Evolutionary conservation across 2,888 invertebrate genomes (phyloP), one percentile per base, ranked within the genome.

Genomic region (Tillus elongatus): DNA sequence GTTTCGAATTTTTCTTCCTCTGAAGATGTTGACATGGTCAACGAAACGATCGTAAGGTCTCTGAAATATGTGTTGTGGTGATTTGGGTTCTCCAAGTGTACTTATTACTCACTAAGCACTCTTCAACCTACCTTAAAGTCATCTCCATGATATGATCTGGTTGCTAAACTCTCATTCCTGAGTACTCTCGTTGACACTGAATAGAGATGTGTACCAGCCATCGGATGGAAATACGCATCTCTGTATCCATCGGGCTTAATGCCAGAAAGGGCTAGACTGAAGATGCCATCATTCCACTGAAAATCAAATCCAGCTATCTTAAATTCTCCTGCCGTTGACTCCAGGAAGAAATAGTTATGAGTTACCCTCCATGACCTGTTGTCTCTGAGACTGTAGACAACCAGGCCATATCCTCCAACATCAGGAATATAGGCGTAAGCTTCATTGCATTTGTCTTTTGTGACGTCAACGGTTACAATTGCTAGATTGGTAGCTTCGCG

Each of bases 251-350:
- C 71, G 0, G 52, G 19, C 1, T 64, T 59, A 0, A 63, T 55
- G 0, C 72, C 69, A 0, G 77, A 74, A 9, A 83, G 52, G 0
- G 79, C 76, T 1, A 82, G 59, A 40, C 85, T 84, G 61, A 87
- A 86, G 8, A 87, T 69, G 0, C 86, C 86, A 53, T 87, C 87
- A 43, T 75, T 77, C 86, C 85, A 88, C 53, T 81, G 78, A 66
- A 85, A 88, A 1, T 68, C 63, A 47, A 80, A 72, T 0, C 78
- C 82, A 16, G 76, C 77, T 34, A 86, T 70, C 33, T 71, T 67
- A 37, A 81, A 72, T 47, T 80, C 76, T 0, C 83, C 82, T 51
- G 69, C 67, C 1, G 74, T 52, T 0, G 87, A 84, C 54, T 84
- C 82, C 49, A 84, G 75, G 51, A 73, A 72, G 61, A 85, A 85